Percentiles rank a stretch among this genome's conserved stretches.
Conservation (phyloP, 2,113 vertebrate species). For the Halichoerus grypus region DNA sequence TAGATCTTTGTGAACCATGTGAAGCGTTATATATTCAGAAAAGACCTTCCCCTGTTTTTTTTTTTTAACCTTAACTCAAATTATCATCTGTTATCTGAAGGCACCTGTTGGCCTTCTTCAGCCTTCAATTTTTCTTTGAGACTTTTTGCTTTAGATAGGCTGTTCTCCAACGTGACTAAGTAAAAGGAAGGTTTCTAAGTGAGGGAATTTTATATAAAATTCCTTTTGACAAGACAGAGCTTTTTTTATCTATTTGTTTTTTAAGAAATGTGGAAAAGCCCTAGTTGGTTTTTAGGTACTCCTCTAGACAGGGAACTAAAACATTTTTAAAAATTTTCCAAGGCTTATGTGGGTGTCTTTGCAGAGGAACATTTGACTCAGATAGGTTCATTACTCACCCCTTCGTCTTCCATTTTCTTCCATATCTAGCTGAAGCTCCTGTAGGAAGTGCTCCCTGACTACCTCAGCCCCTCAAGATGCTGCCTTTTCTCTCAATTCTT, state of each 20-base stretch:
- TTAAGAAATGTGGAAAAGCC: conserved; percentile 57
- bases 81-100: not conserved
- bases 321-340: not conserved
- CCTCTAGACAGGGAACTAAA: not conserved
- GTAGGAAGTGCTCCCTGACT: not conserved
- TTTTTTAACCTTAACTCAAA: not conserved
- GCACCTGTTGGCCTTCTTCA: not conserved
- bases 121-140: not conserved
- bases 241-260: conserved; percentile 35
- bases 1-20: conserved; percentile 6
- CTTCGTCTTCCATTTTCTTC: not conserved
- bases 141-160: not conserved
- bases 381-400: not conserved
- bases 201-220: conserved; percentile 13
- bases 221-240: conserved; percentile 26
- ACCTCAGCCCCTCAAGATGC: not conserved
- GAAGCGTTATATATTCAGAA: not conserved
- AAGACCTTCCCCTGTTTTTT: not conserved
- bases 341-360: not conserved
- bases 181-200: conserved; percentile 28
- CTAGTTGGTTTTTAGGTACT: conserved; percentile 51
- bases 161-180: conserved; percentile 1
- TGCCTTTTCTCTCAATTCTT: conserved; percentile 47
- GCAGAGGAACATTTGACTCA: conserved; percentile 7
- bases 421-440: not conserved